Evolutionary conservation across 2,888 invertebrate species (phyloP).

Genomic region (Copidosoma aretas): DNA sequence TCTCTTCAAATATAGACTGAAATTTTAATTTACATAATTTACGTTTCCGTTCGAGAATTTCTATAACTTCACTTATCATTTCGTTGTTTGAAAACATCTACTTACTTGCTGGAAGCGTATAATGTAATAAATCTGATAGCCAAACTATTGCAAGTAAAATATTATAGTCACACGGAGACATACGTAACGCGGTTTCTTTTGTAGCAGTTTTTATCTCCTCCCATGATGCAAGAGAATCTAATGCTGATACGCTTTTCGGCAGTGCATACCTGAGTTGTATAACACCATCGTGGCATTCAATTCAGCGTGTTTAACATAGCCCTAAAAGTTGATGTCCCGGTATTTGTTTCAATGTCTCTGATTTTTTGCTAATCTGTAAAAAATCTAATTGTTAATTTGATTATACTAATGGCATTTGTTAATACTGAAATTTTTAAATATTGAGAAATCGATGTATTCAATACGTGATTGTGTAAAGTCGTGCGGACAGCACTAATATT

Average conservation of each 20-base stretch:
- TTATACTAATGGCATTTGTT: conserved; percentile 29
- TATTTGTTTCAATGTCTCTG: not conserved
- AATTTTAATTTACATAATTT: too few species aligned
- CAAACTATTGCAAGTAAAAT: conserved; percentile 24
- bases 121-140: conserved; percentile 18
- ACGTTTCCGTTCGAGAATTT: too few species aligned
- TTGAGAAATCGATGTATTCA: conserved; percentile 29
- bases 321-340: conserved; percentile 3
- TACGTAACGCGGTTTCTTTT: conserved; percentile 14
- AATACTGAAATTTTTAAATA: conserved; percentile 18
- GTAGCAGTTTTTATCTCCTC: conserved; percentile 16
- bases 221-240: conserved; percentile 19
- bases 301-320: conserved; percentile 24
- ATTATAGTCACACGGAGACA: conserved; percentile 14
- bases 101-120: conserved; percentile 11
- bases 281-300: conserved; percentile 26
- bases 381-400: conserved; percentile 32
- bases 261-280: conserved; percentile 12
- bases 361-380: conserved; percentile 18
- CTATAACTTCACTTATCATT: too few species aligned
- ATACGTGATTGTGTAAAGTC: conserved; percentile 28
- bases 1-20: not conserved
- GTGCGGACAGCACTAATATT: conserved; percentile 18
- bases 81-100: conserved; percentile 23
- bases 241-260: conserved; percentile 12